Evolutionary conservation across 1,140 invertebrate species (phyloP), one percentile per base, ranked within the genome.

Genomic region (Microplitis mediator): DNA sequence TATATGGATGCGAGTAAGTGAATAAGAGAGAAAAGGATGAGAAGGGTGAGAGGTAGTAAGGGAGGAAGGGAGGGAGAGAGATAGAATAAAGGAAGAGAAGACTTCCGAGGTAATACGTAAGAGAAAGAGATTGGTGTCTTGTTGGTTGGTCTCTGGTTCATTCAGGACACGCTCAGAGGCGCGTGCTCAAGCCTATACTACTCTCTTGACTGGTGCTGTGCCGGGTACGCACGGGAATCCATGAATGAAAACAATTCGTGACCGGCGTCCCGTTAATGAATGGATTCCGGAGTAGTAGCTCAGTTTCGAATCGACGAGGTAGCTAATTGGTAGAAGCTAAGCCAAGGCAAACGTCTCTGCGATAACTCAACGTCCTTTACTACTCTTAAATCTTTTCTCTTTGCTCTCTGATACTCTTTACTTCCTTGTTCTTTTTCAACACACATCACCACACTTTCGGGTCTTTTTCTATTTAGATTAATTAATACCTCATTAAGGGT

Each of bases 241-340:
- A 84, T 86, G 83, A 86, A 86, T 86, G 84, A 85, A 85, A 85
- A 83, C 76, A 80, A 83, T 82, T 82, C 76, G 78, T 79, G 76
- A 78, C 77, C 76, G 75, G 75, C 76, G 77, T 77, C 76, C 79
- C 77, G 76, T 79, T 82, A 83, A 82, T 78, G 77, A 81, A 83
- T 78, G 76, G 76, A 80, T 81, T 78, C 76, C 77, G 75, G 76
- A 76, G 79, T 82, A 82, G 81, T 82, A 80, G 66, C 69, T 84
- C 79, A 82, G 81, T 83, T 84, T 81, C 79, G 82, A 85, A 83
- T 84, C 80, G 81, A 77, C 77, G 77, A 70, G 56, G 78, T 81
- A 82, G 80, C 82, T 85, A 84, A 85, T 86, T 86, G 83, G 80
- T 79, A 77, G 75, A 81, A 79, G 74, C 68, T 63, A 60, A 73